These are phyloP conservation scores for Alauda arvensis DNA, from an alignment of 2,797 vertebrate genomes.

Conservation along the genomic window DNA sequence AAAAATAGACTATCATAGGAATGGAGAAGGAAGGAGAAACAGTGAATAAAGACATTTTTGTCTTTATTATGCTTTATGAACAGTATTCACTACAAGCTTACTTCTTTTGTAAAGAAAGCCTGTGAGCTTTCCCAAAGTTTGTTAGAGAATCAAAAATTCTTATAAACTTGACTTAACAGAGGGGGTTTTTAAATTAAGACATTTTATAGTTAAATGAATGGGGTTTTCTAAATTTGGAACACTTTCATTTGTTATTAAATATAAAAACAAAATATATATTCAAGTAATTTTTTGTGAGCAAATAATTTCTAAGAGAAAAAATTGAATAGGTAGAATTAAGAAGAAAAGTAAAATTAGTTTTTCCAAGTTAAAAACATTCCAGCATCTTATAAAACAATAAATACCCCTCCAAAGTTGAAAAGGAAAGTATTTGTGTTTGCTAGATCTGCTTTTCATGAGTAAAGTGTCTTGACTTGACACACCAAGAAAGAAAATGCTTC, in stretches of 20 bases:
- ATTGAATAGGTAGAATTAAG: background rate
- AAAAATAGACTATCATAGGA: background rate
- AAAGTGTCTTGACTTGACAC: background rate
- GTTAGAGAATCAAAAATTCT: background rate
- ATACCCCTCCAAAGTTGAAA: background rate
- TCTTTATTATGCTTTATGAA: background rate
- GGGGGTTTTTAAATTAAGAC: background rate
- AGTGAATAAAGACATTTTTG: background rate
- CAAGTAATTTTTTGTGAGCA: background rate
- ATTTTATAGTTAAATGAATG: background rate
- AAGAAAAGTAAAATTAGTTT: background rate
- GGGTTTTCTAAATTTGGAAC: background rate
- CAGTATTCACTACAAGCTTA: background rate
- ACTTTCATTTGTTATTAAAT: background rate
- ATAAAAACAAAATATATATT: background rate
- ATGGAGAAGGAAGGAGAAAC: background rate
- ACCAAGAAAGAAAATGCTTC: background rate
- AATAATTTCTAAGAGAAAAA: background rate
- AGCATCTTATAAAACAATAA: background rate
- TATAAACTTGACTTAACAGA: background rate
- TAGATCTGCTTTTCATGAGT: background rate
- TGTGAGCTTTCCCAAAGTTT: background rate
- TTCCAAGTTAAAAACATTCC: background rate
- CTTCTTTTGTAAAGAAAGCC: background rate
- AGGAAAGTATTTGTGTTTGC: background rate